A percentile compares a stretch with the other conserved stretches of the same genome.
phyloP scores from a whole-genome alignment of 2,113 vertebrate genomes.

The Strigops habroptila region DNA sequence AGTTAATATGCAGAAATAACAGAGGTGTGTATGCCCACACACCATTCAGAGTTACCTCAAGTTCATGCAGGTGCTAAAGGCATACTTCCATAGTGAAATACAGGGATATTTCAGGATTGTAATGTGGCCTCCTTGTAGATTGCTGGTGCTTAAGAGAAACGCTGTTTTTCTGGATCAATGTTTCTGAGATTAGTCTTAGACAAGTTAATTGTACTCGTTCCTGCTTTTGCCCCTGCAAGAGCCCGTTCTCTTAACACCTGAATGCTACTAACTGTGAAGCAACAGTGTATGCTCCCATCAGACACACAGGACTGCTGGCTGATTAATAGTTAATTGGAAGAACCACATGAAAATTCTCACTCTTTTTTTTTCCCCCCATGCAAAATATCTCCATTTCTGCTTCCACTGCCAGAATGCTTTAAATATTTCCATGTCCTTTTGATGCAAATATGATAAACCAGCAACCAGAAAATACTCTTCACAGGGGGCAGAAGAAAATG shows the following conservation, averaged over 20 bases:
- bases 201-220: neutral
- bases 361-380: neutral
- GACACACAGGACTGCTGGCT: neutral
- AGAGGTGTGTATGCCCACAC: fast-evolving
- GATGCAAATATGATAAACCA: neutral
- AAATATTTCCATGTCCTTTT: neutral
- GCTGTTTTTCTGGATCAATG: neutral
- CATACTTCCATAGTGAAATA: neutral
- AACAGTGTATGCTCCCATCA: neutral
- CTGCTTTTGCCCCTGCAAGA: neutral
- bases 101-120: fast-evolving
- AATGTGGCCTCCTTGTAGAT: neutral
- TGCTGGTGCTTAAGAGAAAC: neutral
- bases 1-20: neutral
- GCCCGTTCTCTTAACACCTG: neutral
- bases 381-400: neutral
- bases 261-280: neutral
- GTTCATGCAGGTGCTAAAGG: neutral
- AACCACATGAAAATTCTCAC: neutral
- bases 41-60: neutral
- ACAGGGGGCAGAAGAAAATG: neutral
- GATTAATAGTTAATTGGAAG: neutral
- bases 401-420: neutral
- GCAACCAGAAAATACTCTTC: neutral
- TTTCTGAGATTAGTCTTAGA: neutral